Conservation (phyloP, 2,888 invertebrate genomes). For the Thera britannica region DNA sequence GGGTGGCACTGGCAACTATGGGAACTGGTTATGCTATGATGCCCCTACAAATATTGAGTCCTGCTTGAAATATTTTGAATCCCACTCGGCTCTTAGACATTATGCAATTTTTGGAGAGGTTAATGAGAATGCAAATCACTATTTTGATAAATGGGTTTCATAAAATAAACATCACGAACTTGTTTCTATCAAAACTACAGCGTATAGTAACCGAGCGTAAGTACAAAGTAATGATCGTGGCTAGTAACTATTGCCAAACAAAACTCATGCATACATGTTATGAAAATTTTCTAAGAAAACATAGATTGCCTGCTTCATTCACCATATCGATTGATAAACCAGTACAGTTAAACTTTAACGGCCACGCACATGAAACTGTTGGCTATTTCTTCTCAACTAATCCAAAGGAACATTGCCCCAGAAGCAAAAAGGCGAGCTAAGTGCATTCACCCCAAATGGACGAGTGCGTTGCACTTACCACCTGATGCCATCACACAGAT, state of each 20-base stretch:
- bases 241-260: background rate
- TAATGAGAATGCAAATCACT: no score
- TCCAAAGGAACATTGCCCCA: slow-evolving; percentile 49
- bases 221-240: background rate
- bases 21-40: no score
- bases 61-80: no score
- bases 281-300: slow-evolving; percentile 1
- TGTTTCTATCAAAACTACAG: no score
- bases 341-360: slow-evolving; percentile 16
- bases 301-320: background rate
- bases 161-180: no score
- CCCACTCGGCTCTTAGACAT: no score
- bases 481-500: slow-evolving; percentile 49
- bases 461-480: slow-evolving; percentile 66
- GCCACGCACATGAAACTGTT: slow-evolving; percentile 26
- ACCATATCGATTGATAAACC: slow-evolving; percentile 2
- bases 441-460: slow-evolving; percentile 59
- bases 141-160: no score
- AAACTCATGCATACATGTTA: background rate
- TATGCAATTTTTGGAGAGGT: no score
- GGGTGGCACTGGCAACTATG: no score
- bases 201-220: no score
- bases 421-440: slow-evolving; percentile 53
- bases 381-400: slow-evolving; percentile 37
- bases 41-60: no score